phyloP scores from a whole-genome alignment of 2,797 vertebrate species.

The Gymnothorax reevesii region DNA sequence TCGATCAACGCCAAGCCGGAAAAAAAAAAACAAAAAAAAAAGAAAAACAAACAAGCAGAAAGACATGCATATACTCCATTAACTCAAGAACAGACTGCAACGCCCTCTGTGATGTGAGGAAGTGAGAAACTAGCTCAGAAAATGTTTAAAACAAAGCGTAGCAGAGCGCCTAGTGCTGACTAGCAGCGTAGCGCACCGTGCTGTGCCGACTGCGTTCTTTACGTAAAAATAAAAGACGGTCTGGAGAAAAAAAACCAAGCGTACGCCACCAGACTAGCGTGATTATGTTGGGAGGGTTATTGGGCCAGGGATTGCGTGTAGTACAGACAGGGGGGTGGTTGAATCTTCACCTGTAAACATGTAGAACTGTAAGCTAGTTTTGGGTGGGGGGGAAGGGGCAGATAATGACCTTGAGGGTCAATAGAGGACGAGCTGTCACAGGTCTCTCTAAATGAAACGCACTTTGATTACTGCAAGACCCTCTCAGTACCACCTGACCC shows the following conservation, averaged over 20 bases:
- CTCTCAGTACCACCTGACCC: too few species aligned
- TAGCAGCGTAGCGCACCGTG: neutral
- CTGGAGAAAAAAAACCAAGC: neutral
- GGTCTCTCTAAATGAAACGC: neutral
- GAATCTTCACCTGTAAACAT: neutral
- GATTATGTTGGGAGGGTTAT: neutral
- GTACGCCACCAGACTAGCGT: neutral
- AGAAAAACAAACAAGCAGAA: neutral
- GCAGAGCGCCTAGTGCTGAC: neutral
- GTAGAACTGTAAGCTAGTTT: neutral
- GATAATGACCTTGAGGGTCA: too few species aligned
- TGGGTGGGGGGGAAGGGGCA: too few species aligned
- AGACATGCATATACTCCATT: neutral
- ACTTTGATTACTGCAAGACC: neutral
- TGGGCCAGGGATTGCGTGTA: neutral
- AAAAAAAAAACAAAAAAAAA: neutral
- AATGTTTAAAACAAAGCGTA: neutral
- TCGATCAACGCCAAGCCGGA: constrained; percentile 20
- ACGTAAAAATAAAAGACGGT: neutral
- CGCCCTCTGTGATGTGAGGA: neutral
- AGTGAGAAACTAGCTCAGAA: neutral
- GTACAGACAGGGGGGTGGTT: neutral
- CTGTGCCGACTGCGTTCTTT: neutral
- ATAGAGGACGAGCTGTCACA: neutral
- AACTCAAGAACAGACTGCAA: neutral